Base-by-base conservation (phyloP, 2,797 vertebrate species). In the Chelmon rostratus region DNA sequence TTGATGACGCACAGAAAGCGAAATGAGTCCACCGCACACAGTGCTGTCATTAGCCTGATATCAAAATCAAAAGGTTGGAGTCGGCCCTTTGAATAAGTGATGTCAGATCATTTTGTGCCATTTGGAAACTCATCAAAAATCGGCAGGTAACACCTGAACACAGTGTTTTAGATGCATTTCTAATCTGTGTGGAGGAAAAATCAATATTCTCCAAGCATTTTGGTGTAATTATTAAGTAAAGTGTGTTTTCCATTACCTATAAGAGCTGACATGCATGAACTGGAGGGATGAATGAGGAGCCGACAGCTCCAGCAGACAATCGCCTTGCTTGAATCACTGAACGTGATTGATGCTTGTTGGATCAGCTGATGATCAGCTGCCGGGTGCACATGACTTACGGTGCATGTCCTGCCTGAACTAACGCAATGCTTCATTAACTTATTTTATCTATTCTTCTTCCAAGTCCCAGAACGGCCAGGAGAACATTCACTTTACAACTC, bases 361-460 rank as follows among this genome's bases (percentile, higher is more conserved):
- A 78, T 88, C 85, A 88, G 83, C 86, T 91, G 90, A 90, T 16
- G 49, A 85, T 81, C 87, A 83, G 82, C 82, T 85, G 80, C 82
- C 23, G 33, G 40, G 6, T 67, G 40, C 89, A 91, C 89, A 88
- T 91, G 88, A 88, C 71, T 84, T 59, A 38, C 52, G 69, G 69
- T 31, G 15, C 73, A 61, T 3, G 1, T 54, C 78, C 66, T 78
- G 85, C 65, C 68, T 87, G 89, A 90, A 67, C 68, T 75, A 75
- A 81, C 59, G 15, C 70, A 54, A 84, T 28, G 88, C 91, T 86
- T 88, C 88, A 89, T 90, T 89, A 87, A 73, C 80, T 81, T 57
- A 52, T 72, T 79, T 67, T 19, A 79, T 84, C 57, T 68, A 70
- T 88, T 83, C 64, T 83, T 73, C 90, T 78, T 78, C 79, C 63